Evolutionary conservation across 2,797 vertebrate species (phyloP).

Genomic region (Ibycter americanus): DNA sequence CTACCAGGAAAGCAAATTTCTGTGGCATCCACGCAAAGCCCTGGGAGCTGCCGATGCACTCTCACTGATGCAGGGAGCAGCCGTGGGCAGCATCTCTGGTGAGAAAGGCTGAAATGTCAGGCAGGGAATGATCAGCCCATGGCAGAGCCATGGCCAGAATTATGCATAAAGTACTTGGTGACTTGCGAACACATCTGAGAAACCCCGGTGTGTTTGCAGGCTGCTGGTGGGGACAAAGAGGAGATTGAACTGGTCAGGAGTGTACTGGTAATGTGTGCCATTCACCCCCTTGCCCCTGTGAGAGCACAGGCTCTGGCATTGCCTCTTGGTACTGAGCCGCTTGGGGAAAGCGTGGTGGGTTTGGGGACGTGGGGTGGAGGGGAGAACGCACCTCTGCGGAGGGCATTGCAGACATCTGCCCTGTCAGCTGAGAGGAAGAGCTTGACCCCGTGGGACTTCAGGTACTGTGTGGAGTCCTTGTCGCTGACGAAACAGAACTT

Average conservation of each 20-base stretch:
- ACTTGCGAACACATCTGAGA: background rate
- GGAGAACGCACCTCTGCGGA: constrained; percentile 61
- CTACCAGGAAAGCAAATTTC: background rate
- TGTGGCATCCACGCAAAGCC: background rate
- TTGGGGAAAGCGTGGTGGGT: background rate
- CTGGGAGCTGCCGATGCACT: background rate
- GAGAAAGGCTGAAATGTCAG: background rate
- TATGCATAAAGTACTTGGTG: background rate
- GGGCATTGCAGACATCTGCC: constrained; percentile 70
- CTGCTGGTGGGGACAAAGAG: background rate
- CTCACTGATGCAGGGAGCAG: background rate
- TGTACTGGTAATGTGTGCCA: background rate
- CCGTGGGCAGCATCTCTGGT: background rate
- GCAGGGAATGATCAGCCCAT: background rate
- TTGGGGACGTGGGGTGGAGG: background rate
- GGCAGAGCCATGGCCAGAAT: background rate
- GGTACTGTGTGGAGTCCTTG: constrained; percentile 67
- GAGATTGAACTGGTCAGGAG: background rate
- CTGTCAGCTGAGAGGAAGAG: constrained; percentile 77
- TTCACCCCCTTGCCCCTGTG: background rate
- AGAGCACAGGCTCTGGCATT: background rate
- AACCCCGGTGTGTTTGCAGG: background rate
- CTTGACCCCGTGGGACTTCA: constrained; percentile 69
- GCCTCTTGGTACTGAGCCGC: background rate
- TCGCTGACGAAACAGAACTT: constrained; percentile 77